A percentile compares a stretch with the other conserved stretches of the same genome.
Evolutionary conservation across 2,797 vertebrate species (phyloP).

Genomic region (Streptopelia turtur): DNA sequence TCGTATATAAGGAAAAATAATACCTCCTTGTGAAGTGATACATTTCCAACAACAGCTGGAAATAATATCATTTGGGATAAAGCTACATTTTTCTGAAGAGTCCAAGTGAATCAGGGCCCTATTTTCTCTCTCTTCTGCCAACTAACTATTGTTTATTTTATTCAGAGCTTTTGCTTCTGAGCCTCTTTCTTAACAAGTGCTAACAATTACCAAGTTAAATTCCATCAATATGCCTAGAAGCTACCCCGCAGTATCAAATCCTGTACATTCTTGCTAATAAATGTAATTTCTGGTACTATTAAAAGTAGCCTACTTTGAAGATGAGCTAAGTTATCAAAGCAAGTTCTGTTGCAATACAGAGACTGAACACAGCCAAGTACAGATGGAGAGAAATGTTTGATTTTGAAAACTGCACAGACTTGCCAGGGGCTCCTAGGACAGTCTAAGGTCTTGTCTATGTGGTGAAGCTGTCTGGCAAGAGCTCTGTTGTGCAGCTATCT

Average conservation of each 20-base stretch:
- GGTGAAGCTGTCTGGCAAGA: background rate
- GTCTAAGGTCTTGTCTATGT: background rate
- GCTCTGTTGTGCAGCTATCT: background rate
- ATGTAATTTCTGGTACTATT: background rate
- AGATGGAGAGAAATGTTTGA: background rate
- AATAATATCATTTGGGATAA: background rate
- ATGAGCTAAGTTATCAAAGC: background rate
- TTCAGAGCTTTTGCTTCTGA: background rate
- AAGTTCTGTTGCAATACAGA: slow-evolving; percentile 13
- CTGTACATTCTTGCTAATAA: background rate
- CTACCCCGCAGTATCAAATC: background rate
- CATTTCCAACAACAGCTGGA: background rate
- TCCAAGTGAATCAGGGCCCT: background rate
- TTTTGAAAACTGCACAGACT: background rate
- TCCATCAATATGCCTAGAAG: background rate
- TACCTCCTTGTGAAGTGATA: background rate
- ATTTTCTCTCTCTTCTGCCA: background rate
- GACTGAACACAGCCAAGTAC: background rate
- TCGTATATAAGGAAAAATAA: background rate
- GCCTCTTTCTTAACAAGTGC: background rate
- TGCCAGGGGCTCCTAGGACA: background rate
- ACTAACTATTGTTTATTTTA: background rate
- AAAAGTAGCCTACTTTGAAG: slow-evolving; percentile 3
- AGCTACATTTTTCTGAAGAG: background rate
- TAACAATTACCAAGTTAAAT: background rate